Evolutionary conservation across 1,140 invertebrate species (phyloP), one percentile per base, ranked within the genome.

Genomic region (Lepidurus arcticus): DNA sequence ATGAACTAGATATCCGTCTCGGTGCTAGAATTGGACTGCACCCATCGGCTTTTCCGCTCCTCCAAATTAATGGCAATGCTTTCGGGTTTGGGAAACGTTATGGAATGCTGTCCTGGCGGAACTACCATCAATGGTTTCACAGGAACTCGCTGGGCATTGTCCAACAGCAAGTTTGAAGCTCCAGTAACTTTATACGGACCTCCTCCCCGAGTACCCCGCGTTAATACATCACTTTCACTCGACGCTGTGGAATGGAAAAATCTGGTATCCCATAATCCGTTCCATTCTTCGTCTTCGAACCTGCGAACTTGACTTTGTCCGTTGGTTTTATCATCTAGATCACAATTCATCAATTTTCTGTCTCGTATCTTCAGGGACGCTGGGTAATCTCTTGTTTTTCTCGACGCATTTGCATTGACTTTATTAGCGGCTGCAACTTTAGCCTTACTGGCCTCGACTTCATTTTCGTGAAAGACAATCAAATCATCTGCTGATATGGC

Each of bases 1-100:
- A 65, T 65, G 53, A 21, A 65, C 53, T 65, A 65, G 53, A 65
- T 65, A 65, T 65, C 53, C 53, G 53, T 65, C 21, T 65, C 53
- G 16, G 53, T 16, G 53, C 53, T 47, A 1, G 16, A 47, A 47
- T 16, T 65, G 53, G 53, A 65, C 21, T 65, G 53, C 53, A 65
- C 6, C 53, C 53, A 65, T 13, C 9, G 6, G 53, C 21, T 65
- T 65, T 65, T 65, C 53, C 53, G 8, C 13, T 65, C 53, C 21
- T 65, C 53, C 6, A 65, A 13, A 16, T 65, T 13, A 65, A 65
- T 65, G 13, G 13, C 16, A 65, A 65, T 7, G 53, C 53, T 65
- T 13, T 65, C 13, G 16, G 16, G 16, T 16, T 65, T 65, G 13
- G 13, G 8, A 65, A 65, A 65, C 10, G 16, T 16, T 65, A 21